Evolutionary conservation across 37 sponge, comb jelly and placozoan species (phyloP).

Genomic region (Bolinopsis microptera): DNA sequence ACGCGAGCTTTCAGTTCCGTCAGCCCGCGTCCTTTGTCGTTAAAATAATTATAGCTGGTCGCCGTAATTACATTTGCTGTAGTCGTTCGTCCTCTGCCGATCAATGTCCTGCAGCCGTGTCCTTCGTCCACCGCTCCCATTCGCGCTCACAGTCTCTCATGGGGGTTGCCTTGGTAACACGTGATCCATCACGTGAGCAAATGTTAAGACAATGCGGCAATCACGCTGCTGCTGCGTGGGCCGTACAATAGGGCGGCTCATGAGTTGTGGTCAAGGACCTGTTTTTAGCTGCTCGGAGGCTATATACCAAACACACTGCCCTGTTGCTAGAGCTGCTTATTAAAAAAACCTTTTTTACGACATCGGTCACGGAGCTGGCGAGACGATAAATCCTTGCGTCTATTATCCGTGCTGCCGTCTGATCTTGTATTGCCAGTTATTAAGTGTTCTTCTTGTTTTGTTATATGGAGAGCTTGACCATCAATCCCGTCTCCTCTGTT

Average conservation of each 20-base stretch:
- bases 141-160: not conserved
- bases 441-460: too few relatives aligned
- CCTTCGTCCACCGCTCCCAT: not conserved
- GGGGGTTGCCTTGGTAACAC: not conserved
- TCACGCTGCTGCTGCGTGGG: not conserved
- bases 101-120: conserved; percentile 13
- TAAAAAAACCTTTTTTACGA: too few relatives aligned
- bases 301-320: not conserved
- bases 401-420: not conserved
- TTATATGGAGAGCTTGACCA: not conserved
- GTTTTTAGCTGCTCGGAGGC: not conserved
- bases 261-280: not conserved
- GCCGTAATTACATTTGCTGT: not conserved
- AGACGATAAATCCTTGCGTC: not conserved
- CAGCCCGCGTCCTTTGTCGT: conserved; percentile 17
- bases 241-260: not conserved
- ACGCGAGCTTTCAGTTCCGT: not conserved
- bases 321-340: not conserved
- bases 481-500: not conserved
- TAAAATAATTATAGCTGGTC: conserved; percentile 13
- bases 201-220: conserved; percentile 23
- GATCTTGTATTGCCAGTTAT: too few relatives aligned
- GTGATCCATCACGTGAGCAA: not conserved
- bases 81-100: not conserved
- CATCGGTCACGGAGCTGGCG: too few relatives aligned